Conservation (phyloP, 2,888 invertebrate genomes). For the Carabus problematicus region DNA sequence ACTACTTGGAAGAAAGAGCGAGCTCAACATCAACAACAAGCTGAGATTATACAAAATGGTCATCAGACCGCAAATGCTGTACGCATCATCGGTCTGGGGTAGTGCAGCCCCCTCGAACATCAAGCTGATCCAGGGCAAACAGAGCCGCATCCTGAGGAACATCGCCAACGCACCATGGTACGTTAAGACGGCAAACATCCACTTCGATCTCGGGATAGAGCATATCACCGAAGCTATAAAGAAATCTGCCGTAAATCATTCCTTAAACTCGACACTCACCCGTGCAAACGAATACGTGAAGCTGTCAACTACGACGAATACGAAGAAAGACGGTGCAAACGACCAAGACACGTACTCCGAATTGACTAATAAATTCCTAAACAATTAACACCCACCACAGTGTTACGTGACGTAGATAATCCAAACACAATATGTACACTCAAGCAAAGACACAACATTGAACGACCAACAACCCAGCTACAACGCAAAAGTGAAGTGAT, state of each 20-base stretch:
- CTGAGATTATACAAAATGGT: conserved; percentile 2
- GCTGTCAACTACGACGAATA: not conserved
- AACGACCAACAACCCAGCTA: no score
- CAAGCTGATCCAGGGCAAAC: not conserved
- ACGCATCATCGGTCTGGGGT: conserved; percentile 10
- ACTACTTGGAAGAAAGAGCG: not conserved
- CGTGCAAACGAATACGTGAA: not conserved
- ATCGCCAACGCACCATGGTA: conserved; percentile 1
- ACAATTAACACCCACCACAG: no score
- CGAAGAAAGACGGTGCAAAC: no score
- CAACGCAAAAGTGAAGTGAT: no score
- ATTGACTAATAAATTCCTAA: no score
- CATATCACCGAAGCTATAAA: not conserved
- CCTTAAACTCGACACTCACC: not conserved
- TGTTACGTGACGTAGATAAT: no score
- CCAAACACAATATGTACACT: no score
- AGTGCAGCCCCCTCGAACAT: not conserved
- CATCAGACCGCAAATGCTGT: conserved; percentile 15
- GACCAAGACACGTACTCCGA: no score
- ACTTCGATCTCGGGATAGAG: not conserved
- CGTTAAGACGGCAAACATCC: not conserved
- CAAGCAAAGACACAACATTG: no score
- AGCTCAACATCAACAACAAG: conserved; percentile 10
- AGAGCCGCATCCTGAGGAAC: not conserved
- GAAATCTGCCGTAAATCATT: not conserved